Conservation (phyloP, 2,113 vertebrate genomes). For the Eupsittula cactorum region DNA sequence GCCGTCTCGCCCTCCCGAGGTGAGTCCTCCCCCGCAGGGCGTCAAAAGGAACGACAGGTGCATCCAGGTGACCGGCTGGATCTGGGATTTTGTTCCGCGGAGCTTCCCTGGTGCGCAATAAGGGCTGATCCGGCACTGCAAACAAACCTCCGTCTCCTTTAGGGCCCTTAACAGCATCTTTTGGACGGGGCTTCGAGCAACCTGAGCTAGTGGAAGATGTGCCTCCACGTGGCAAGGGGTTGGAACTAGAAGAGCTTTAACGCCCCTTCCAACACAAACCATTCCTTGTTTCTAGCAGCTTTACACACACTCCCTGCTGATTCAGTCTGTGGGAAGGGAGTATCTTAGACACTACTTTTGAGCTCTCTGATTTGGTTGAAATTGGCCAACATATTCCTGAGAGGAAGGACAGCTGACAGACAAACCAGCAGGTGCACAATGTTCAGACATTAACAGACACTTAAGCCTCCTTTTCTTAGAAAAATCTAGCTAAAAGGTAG, state of each 20-base stretch:
- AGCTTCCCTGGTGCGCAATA: not conserved
- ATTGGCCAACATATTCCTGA: not conserved
- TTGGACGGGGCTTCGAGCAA: not conserved
- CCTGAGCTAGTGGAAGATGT: not conserved
- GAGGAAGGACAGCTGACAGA: not conserved
- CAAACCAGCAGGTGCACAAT: not conserved
- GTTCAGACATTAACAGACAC: not conserved
- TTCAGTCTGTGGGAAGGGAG: not conserved
- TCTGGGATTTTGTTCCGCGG: not conserved
- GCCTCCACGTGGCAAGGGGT: not conserved
- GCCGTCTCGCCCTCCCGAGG: not conserved
- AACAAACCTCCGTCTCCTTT: not conserved
- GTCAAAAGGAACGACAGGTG: too few species aligned
- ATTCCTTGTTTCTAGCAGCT: not conserved
- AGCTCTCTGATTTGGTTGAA: not conserved
- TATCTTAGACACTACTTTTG: not conserved
- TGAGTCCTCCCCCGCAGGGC: not conserved
- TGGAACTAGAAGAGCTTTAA: not conserved
- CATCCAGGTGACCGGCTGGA: not conserved
- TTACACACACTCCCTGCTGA: fast-evolving
- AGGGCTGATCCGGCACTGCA: not conserved
- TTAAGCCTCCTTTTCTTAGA: not conserved
- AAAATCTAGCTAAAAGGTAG: not conserved
- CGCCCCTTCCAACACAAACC: not conserved
- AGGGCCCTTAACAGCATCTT: not conserved